Percentiles rank a stretch among this genome's conserved stretches.
Conservation (phyloP, 2,113 vertebrate genomes). For the Sterna hirundo region DNA sequence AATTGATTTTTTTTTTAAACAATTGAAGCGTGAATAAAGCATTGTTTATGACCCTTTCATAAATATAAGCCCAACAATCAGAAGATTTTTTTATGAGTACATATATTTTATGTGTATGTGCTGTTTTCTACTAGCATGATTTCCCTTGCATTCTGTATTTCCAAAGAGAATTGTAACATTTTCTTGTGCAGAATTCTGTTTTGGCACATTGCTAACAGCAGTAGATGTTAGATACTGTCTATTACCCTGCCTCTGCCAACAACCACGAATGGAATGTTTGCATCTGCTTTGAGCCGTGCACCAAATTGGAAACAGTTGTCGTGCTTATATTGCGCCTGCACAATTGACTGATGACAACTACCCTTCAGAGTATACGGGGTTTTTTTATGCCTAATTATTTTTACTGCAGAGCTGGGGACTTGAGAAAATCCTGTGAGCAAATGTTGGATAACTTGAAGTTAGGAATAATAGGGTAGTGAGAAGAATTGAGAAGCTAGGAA, state of each 20-base stretch:
- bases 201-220: conserved; percentile 11
- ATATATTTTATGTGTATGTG: not conserved
- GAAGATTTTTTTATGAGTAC: not conserved
- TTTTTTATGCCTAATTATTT: conserved; percentile 8
- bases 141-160: not conserved
- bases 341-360: conserved; percentile 23
- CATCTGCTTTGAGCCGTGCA: conserved; percentile 35
- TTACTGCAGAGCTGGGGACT: conserved; percentile 23
- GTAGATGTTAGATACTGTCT: conserved; percentile 29
- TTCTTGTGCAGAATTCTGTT: not conserved
- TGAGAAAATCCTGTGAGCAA: not conserved
- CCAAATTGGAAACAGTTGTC: conserved; percentile 5
- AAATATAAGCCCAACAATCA: not conserved
- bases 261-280: not conserved
- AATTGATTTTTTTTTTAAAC: not conserved
- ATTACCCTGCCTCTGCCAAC: conserved; percentile 11
- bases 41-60: not conserved
- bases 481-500: not conserved
- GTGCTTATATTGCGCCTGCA: not conserved
- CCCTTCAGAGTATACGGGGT: not conserved
- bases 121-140: not conserved
- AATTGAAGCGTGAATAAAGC: not conserved
- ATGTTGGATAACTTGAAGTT: not conserved
- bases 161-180: not conserved
- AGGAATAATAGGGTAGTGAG: not conserved